phyloP scores from a whole-genome alignment of 2,797 vertebrate species.

The Ispidina lecontei region DNA sequence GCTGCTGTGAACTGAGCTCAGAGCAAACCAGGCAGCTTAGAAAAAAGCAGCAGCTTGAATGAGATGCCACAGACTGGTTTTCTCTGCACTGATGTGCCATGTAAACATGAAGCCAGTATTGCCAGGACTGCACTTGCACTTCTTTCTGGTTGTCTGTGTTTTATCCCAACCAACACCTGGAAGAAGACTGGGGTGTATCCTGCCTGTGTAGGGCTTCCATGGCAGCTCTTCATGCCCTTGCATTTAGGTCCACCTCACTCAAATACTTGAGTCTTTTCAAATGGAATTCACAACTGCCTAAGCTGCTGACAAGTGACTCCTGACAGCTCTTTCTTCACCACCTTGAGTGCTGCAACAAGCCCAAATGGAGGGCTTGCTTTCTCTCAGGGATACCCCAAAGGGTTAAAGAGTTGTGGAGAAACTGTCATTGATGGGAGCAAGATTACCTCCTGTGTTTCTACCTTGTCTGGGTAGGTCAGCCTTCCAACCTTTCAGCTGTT shows the following conservation, averaged over 20 bases:
- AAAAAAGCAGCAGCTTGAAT: neutral
- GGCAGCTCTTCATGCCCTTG: neutral
- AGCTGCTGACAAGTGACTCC: neutral
- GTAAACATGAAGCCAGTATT: neutral
- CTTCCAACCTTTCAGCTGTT: neutral
- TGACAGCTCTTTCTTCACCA: neutral
- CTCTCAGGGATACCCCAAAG: neutral
- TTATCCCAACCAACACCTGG: neutral
- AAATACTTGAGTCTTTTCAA: neutral
- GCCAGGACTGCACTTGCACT: neutral
- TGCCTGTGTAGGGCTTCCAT: neutral
- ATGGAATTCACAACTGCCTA: neutral
- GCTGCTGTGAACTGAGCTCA: neutral
- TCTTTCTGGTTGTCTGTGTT: neutral
- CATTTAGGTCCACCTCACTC: neutral
- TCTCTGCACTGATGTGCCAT: neutral
- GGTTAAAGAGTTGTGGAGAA: neutral
- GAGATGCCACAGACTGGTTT: neutral
- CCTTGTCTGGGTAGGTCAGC: neutral
- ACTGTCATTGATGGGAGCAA: neutral
- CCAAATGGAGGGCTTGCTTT: neutral
- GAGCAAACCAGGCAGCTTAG: neutral
- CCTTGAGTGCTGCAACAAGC: neutral
- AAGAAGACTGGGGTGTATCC: neutral
- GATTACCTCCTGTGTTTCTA: neutral